Evolutionary conservation across 2,797 vertebrate species (phyloP), one percentile per base, ranked within the genome.

Genomic region (Spondyliosoma cantharus): DNA sequence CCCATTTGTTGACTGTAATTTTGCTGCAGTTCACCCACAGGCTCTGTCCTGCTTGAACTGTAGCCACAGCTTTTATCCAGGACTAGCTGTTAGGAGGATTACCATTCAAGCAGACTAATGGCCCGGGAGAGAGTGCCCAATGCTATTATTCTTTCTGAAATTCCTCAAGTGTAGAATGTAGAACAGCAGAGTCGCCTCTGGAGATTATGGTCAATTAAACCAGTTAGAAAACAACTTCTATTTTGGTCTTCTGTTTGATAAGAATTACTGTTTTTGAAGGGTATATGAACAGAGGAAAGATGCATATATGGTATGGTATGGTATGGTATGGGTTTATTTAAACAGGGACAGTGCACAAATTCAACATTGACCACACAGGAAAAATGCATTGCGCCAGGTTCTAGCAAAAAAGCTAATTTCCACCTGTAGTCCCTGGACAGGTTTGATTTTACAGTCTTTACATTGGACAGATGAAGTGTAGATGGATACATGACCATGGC

Each of bases 71-170:
- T 67, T 87, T 71, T 71, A 86, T 78, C 78, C 74, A 74, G 71
- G 75, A 76, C 74, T 78, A 61, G 37, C 76, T 87, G 61, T 74
- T 72, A 76, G 83, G 45, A 74, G 81, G 82, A 90, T 88, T 84
- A 75, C 81, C 71, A 24, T 63, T 91, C 69, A 89, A 74, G 86
- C 86, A 83, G 87, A 85, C 78, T 89, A 92, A 86, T 90, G 69
- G 76, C 42, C 24, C 43, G 67, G 48, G 66, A 75, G 74, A 65
- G 73, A 46, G 56, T 70, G 81, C 61, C 74, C 77, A 37, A 29
- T 37, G 71, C 79, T 69, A 67, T 90, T 86, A 71, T 69, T 69
- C 83, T 78, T 63, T 68, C 71, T 61, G 74, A 37, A 87, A 80
- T 85, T 87, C 29, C 54, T 84, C 3, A 60, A 53, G 49, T 87